phyloP scores from a whole-genome alignment of 2,797 vertebrate species.

The Poecilia wingei region DNA sequence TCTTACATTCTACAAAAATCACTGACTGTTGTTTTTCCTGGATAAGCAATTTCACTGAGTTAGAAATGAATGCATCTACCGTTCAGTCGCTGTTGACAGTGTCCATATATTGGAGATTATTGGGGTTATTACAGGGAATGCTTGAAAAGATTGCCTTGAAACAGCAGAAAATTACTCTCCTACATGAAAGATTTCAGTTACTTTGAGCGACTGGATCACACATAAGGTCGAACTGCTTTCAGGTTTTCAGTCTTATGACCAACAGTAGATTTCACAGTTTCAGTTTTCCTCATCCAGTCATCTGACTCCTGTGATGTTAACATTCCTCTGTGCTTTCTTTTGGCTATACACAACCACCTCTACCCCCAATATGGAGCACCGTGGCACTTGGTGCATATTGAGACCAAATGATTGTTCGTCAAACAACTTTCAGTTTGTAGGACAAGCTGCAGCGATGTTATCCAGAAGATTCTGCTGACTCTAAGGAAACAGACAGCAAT shows the following conservation, averaged over 20 bases:
- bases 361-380: too few relatives aligned
- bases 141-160: not conserved
- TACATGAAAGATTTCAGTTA: not conserved
- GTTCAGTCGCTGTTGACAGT: not conserved
- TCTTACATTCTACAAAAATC: not conserved
- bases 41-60: not conserved
- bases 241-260: not conserved
- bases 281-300: not conserved
- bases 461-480: conserved; percentile 8
- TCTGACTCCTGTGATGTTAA: not conserved
- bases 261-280: not conserved
- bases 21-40: not conserved
- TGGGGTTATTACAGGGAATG: not conserved
- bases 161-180: not conserved
- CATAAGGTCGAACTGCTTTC: not conserved
- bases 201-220: not conserved
- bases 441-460: conserved; percentile 14
- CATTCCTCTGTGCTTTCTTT: not conserved
- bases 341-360: not conserved
- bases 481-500: conserved; percentile 27
- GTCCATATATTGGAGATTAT: not conserved
- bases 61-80: not conserved
- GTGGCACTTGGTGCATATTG: not conserved
- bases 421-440: not conserved
- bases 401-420: not conserved